Conservation (phyloP, 2,797 vertebrate species). For the Leucoraja ocellata region DNA sequence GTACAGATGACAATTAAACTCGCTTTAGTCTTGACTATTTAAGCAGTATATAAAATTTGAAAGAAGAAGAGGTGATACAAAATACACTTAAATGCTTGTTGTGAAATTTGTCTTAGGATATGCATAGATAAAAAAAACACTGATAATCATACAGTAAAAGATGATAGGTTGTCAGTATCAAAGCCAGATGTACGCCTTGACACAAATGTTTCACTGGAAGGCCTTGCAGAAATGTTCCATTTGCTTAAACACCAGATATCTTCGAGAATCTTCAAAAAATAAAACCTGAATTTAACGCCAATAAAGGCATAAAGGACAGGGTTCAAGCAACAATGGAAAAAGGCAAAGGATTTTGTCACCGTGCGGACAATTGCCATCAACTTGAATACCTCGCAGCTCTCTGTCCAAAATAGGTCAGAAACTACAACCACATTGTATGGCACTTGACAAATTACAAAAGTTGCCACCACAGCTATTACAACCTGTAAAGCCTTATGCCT, state of each 20-base stretch:
- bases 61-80: neutral
- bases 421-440: conserved; percentile 73
- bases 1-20: too few species aligned
- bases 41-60: neutral
- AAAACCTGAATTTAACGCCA: conserved; percentile 79
- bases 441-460: conserved; percentile 75
- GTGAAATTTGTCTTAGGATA: neutral
- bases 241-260: conserved; percentile 68
- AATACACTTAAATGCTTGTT: neutral
- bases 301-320: conserved; percentile 87
- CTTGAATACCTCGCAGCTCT: conserved; percentile 48
- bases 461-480: conserved; percentile 68
- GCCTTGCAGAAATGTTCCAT: conserved; percentile 56
- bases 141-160: conserved; percentile 70
- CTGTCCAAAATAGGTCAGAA: conserved; percentile 46
- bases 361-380: conserved; percentile 43
- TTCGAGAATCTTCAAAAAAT: conserved; percentile 69
- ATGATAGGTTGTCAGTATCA: conserved; percentile 62
- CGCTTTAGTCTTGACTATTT: neutral
- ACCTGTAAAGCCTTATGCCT: conserved; percentile 77
- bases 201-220: conserved; percentile 59
- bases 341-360: conserved; percentile 64
- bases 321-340: conserved; percentile 86
- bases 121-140: neutral
- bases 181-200: conserved; percentile 67